Evolutionary conservation across 2,888 invertebrate species (phyloP).

Genomic region (Synergus itoensis): DNA sequence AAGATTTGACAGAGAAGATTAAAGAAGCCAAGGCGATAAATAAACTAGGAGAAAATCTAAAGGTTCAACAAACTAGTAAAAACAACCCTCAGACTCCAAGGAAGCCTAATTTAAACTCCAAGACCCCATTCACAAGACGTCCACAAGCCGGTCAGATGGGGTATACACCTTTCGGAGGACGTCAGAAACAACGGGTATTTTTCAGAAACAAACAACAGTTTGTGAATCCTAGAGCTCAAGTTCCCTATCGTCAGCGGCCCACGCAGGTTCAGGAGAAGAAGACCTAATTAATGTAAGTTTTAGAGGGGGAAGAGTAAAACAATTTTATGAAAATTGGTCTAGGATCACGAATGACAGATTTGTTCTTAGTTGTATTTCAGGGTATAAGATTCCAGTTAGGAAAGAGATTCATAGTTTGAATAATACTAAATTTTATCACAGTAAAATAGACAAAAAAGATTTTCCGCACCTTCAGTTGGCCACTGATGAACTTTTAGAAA

Average conservation of each 20-base stretch:
- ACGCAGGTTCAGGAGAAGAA: neutral
- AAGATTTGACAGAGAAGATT: too few relatives aligned
- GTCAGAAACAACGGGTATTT: conserved; percentile 15
- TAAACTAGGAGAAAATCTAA: conserved; percentile 35
- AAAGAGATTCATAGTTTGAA: neutral
- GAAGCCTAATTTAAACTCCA: neutral
- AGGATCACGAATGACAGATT: neutral
- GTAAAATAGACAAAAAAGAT: neutral
- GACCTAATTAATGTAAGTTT: neutral
- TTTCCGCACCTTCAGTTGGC: neutral
- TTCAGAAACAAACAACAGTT: conserved; percentile 36
- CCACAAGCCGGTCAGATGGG: conserved; percentile 20
- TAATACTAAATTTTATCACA: neutral
- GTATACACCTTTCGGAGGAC: conserved; percentile 37
- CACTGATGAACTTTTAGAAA: neutral
- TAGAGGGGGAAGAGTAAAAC: neutral
- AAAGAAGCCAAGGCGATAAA: conserved; percentile 44
- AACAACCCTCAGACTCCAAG: neutral
- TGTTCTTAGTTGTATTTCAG: neutral
- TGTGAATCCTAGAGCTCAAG: conserved; percentile 13
- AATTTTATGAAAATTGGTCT: neutral
- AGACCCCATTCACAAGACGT: conserved; percentile 20
- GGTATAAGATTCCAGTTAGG: neutral
- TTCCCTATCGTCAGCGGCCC: neutral
- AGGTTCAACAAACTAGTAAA: conserved; percentile 10